Evolutionary conservation across 2,113 vertebrate genomes (phyloP).

Genomic region (Sula dactylatra): DNA sequence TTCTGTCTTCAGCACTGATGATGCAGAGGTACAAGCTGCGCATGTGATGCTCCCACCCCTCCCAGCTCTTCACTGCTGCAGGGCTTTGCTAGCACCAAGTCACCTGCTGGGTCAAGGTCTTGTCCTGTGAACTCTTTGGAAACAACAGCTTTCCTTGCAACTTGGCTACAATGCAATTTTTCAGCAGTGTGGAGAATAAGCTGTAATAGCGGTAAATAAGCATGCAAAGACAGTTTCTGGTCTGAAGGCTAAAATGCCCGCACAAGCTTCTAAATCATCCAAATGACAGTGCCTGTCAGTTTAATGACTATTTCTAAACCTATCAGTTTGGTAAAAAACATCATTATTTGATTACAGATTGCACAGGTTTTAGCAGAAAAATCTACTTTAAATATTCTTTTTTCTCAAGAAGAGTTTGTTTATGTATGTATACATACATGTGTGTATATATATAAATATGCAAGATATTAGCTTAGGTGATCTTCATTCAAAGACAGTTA

Average conservation of each 20-base stretch:
- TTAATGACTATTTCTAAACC: neutral
- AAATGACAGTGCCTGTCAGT: neutral
- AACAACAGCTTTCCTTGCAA: neutral
- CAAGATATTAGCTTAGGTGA: neutral
- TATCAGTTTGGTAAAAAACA: neutral
- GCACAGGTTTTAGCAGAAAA: neutral
- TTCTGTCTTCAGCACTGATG: neutral
- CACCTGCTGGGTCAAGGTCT: neutral
- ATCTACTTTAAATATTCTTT: neutral
- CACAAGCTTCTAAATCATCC: neutral
- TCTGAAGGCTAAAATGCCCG: neutral
- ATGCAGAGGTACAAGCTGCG: accelerated
- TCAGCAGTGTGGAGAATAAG: neutral
- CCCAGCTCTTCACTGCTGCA: neutral
- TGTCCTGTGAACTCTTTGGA: neutral
- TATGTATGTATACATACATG: neutral
- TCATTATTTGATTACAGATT: neutral
- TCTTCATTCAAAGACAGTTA: neutral
- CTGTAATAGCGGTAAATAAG: neutral
- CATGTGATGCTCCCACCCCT: neutral
- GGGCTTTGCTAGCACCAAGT: neutral
- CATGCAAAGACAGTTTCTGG: neutral
- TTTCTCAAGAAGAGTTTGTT: neutral
- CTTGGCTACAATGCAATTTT: neutral
- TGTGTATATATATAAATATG: neutral